Conservation (phyloP, 2,888 invertebrate species). For the Embidobia sp. region DNA sequence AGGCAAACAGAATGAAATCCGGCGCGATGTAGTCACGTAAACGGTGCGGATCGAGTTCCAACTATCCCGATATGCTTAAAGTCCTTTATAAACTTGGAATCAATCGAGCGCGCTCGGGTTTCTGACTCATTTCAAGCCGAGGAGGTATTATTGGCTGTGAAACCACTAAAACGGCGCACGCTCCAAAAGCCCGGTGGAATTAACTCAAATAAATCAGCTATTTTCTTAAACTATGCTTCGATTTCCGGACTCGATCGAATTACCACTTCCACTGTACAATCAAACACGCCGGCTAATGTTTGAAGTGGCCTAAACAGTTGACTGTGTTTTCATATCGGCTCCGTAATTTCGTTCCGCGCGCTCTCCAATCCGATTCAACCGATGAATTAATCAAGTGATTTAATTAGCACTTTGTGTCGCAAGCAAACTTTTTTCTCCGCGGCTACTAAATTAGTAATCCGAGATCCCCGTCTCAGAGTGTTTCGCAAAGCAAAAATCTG, state of each 20-base stretch:
- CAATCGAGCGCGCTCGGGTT: slow-evolving; percentile 56
- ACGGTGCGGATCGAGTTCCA: slow-evolving; percentile 60
- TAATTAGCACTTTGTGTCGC: no score
- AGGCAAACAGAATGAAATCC: slow-evolving; percentile 51
- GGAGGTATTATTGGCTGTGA: slow-evolving; percentile 43
- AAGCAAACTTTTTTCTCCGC: no score
- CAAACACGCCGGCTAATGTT: slow-evolving; percentile 10
- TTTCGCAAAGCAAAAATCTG: no score
- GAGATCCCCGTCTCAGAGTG: no score
- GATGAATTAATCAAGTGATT: no score
- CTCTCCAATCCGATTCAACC: not conserved
- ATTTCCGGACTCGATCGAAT: slow-evolving; percentile 22
- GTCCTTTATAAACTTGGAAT: slow-evolving; percentile 58
- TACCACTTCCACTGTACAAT: slow-evolving; percentile 8
- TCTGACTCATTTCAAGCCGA: slow-evolving; percentile 53
- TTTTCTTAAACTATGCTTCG: slow-evolving; percentile 33
- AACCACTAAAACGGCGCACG: slow-evolving; percentile 54
- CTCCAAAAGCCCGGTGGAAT: slow-evolving; percentile 43
- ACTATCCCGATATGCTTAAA: slow-evolving; percentile 54
- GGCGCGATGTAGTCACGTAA: slow-evolving; percentile 44
- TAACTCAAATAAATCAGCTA: slow-evolving; percentile 40
- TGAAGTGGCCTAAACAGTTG: not conserved
- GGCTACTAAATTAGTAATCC: no score
- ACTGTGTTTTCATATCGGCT: not conserved
- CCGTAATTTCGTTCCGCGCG: not conserved